phyloP scores from a whole-genome alignment of 1,140 invertebrate genomes.

The Drosophila equinoxialis region DNA sequence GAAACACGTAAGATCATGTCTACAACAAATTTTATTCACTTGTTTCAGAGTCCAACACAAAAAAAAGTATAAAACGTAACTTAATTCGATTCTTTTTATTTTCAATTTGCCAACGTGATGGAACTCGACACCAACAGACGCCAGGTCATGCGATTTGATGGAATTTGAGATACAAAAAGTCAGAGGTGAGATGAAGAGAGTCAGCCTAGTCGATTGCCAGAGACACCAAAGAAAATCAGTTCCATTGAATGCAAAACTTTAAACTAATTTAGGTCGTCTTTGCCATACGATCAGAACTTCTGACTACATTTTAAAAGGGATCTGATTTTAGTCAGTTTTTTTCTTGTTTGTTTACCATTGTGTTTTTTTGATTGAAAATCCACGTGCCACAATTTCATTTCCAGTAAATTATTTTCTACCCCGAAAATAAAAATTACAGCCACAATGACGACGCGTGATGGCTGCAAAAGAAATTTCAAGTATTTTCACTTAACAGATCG shows the following conservation, averaged over 20 bases:
- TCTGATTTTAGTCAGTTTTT: not conserved
- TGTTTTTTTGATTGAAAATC: constrained; percentile 37
- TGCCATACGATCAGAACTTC: too few species aligned
- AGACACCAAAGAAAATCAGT: not conserved
- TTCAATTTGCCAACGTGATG: constrained; percentile 38
- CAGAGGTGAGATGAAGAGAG: too few species aligned
- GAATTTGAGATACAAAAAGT: not conserved
- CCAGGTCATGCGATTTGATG: not conserved
- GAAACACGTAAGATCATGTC: constrained; percentile 20
- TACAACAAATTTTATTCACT: constrained; percentile 34
- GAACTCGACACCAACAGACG: not conserved
- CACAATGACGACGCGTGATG: constrained; percentile 21
- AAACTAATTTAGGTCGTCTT: too few species aligned
- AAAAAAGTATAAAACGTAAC: constrained; percentile 8
- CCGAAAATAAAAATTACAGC: constrained; percentile 2
- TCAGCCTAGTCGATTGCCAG: constrained; percentile 1
- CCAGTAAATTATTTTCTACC: constrained; percentile 43
- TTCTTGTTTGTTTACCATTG: constrained; percentile 13
- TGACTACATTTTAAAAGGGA: too few species aligned
- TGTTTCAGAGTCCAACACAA: not conserved
- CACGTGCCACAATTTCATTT: constrained; percentile 48
- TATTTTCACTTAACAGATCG: constrained; percentile 36
- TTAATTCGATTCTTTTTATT: constrained; percentile 41
- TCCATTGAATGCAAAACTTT: too few species aligned
- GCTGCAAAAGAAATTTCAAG: constrained; percentile 37